Conservation (phyloP, 2,797 vertebrate genomes). For the Crypturellus tataupa region DNA sequence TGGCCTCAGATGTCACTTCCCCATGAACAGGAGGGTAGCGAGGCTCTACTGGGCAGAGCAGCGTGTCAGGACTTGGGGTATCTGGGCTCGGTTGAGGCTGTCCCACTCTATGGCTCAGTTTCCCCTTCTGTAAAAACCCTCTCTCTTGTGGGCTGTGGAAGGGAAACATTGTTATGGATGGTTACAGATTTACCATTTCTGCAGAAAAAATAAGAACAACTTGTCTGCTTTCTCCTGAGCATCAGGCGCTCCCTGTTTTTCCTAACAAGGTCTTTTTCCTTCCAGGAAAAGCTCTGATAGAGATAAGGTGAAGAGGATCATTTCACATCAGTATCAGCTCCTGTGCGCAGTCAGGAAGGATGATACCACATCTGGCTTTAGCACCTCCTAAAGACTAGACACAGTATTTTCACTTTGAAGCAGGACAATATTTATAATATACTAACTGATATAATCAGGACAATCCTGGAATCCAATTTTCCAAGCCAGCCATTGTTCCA, state of each 20-base stretch:
- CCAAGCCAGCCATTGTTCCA: slow-evolving; percentile 27
- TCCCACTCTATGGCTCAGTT: not conserved
- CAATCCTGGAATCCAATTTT: slow-evolving; percentile 61
- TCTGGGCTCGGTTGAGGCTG: not conserved
- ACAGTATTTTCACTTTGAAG: slow-evolving; percentile 75
- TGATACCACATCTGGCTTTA: slow-evolving; percentile 41
- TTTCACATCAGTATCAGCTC: slow-evolving; percentile 41
- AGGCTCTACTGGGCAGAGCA: not conserved
- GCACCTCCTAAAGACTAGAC: slow-evolving; percentile 68
- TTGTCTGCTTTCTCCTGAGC: not conserved
- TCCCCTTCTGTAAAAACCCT: not conserved
- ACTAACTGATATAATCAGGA: slow-evolving; percentile 59
- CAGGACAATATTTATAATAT: slow-evolving; percentile 72
- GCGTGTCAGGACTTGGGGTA: not conserved
- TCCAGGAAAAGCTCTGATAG: slow-evolving; percentile 84
- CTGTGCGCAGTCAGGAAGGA: slow-evolving; percentile 38
- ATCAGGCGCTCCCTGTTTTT: not conserved
- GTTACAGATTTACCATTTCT: too few relatives aligned
- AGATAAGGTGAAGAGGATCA: slow-evolving; percentile 51
- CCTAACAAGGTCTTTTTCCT: slow-evolving; percentile 21
- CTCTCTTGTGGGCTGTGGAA: not conserved
- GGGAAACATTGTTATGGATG: not conserved
- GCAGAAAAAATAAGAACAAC: not conserved
- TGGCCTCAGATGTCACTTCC: not conserved
- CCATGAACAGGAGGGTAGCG: not conserved